phyloP scores from a whole-genome alignment of 1,140 invertebrate genomes.

The Pseudoatta argentina region DNA sequence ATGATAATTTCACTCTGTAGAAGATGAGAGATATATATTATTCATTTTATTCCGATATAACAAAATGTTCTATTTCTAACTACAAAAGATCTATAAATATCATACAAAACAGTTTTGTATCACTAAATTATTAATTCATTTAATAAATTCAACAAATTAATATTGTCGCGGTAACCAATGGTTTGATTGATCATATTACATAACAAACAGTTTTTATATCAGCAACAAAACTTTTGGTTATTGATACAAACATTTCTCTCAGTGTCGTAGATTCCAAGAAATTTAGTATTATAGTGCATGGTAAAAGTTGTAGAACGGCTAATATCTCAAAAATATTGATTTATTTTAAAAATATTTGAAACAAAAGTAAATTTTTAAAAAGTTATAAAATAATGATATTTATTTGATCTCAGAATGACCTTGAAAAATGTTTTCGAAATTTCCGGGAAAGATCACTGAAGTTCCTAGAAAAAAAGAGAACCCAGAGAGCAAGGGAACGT shows the following conservation, averaged over 20 bases:
- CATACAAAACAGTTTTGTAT: background rate
- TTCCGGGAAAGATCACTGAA: too few relatives aligned
- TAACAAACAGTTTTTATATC: background rate
- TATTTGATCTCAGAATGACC: too few relatives aligned
- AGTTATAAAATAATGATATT: too few relatives aligned
- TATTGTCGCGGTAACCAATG: background rate
- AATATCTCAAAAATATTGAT: too few relatives aligned
- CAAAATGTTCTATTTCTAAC: background rate
- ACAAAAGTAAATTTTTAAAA: too few relatives aligned
- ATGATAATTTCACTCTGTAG: too few relatives aligned
- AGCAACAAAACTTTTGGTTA: slow-evolving; percentile 1
- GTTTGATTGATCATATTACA: background rate
- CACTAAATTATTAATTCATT: background rate
- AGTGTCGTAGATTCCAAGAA: background rate
- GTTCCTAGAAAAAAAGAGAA: too few relatives aligned
- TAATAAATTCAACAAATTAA: background rate
- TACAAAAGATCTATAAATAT: background rate
- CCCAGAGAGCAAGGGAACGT: too few relatives aligned
- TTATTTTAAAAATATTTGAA: too few relatives aligned
- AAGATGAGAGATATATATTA: background rate
- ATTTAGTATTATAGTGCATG: too few relatives aligned
- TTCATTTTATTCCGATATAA: background rate
- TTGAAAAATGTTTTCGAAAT: too few relatives aligned
- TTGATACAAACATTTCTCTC: background rate
- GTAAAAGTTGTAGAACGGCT: too few relatives aligned